A percentile compares a stretch with the other conserved stretches of the same genome.
Evolutionary conservation across 2,113 vertebrate genomes (phyloP).

Genomic region (Nyctibius bracteatus): DNA sequence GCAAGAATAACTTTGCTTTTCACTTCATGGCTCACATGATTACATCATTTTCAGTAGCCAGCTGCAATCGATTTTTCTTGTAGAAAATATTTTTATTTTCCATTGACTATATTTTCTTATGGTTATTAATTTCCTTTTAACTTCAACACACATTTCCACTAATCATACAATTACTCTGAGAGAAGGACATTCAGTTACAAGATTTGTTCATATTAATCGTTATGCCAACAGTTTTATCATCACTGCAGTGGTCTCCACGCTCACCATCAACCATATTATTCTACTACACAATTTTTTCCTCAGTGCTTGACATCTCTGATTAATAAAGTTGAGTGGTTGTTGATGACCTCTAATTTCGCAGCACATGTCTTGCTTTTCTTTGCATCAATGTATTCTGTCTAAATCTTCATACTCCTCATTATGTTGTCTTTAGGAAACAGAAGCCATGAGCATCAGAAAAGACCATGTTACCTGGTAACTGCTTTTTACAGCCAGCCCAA

Average conservation of each 20-base stretch:
- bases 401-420: not conserved
- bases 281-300: not conserved
- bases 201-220: not conserved
- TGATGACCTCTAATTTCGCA: not conserved
- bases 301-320: not conserved
- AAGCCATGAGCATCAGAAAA: not conserved
- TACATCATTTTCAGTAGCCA: not conserved
- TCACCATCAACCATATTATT: not conserved
- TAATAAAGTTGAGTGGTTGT: not conserved
- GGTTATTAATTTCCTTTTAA: not conserved
- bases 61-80: not conserved
- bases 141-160: not conserved
- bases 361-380: not conserved
- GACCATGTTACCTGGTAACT: not conserved
- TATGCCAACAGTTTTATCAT: not conserved
- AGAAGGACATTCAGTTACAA: not conserved
- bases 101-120: not conserved
- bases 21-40: not conserved
- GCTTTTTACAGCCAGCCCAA: not conserved
- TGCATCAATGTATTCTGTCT: not conserved
- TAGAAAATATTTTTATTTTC: not conserved
- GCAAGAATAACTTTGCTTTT: not conserved
- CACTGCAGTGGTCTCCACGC: not conserved
- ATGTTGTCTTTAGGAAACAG: not conserved
- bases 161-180: not conserved